Conservation (phyloP, 2,888 invertebrate species). For the Bedellia somnulentella region DNA sequence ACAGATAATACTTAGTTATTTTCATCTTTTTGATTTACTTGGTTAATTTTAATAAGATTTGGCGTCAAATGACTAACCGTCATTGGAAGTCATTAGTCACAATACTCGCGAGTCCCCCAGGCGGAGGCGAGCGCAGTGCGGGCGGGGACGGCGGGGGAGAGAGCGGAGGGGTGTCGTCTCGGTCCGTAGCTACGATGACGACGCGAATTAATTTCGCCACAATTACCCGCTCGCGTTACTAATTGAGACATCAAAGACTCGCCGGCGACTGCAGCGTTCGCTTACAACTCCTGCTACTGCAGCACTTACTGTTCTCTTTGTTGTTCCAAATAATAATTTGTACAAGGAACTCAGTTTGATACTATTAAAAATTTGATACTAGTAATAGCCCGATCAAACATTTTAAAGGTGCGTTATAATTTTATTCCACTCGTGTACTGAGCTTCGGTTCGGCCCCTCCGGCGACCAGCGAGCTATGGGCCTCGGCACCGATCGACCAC, state of each 20-base stretch:
- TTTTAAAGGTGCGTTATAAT: no score
- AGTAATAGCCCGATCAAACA: no score
- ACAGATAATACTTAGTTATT: no score
- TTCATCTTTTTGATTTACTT: no score
- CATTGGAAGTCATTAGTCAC: neutral
- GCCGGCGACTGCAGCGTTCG: slow-evolving; percentile 24
- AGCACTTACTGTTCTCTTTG: no score
- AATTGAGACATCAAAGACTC: slow-evolving; percentile 54
- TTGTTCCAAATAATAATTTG: no score
- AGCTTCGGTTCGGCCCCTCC: neutral
- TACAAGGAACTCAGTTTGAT: no score
- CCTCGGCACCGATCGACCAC: slow-evolving; percentile 24
- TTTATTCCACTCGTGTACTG: slow-evolving; percentile 2
- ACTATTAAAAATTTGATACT: no score
- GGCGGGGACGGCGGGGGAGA: neutral
- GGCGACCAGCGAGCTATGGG: no score
- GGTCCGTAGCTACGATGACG: slow-evolving; percentile 8
- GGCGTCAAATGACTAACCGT: slow-evolving; percentile 5
- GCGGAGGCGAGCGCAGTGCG: neutral
- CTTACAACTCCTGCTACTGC: slow-evolving; percentile 14
- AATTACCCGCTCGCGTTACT: slow-evolving; percentile 54
- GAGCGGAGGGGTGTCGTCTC: neutral
- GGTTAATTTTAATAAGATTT: no score
- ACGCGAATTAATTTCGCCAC: slow-evolving; percentile 53
- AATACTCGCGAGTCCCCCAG: slow-evolving; percentile 1